Base-by-base conservation (phyloP, 92 coral and sea anemone species). In the Metridium senile region DNA sequence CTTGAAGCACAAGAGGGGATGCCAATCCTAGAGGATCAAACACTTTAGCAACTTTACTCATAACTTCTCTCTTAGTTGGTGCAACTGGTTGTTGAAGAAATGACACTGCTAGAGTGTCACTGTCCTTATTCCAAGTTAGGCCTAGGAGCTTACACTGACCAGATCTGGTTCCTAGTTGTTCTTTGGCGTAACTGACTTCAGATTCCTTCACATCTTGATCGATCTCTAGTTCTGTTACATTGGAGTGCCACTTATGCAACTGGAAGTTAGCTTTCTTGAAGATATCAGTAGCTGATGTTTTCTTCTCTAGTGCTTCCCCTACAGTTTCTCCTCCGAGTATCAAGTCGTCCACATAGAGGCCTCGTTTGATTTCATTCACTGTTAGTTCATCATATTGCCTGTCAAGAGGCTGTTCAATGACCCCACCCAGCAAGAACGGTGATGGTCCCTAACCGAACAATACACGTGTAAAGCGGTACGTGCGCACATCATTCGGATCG, bases 1-100 rank as follows among this genome's bases (percentile, higher is more conserved):
- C 86, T 51, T 56, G 45, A 46, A 66, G 78, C 26, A 68, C 79
- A 11, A 63, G 62, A 25, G 89, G 85, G 3, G 85, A 39, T 6
- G 33, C 86, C 30, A 86, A 68, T 1, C 90, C 90, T 17, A 86
- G 79, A 26, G 91, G 87, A 52, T 87, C 91, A 64, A 75, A 82
- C 67, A 74, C 68, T 35, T 74, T 74, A 18, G 78, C 51, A 56
- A 56, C 66, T 49, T 53, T 49, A 18, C 74, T 26, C 7, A 69
- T 57, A 31, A 69, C 35, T 2, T 51, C 74, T 22, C 71, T 66
- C 49, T 66, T 66, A 31, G 71, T 66, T 8, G 71, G 49, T 23
- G 2, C 34, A 39, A 33, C 75, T 11, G n/a, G 19, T 62, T 72
- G 75, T 33, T 25, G 33, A 2, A 84, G 84, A 51, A 84, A 71